Evolutionary conservation across 2,797 vertebrate species (phyloP).

Genomic region (Holocentrus rufus): DNA sequence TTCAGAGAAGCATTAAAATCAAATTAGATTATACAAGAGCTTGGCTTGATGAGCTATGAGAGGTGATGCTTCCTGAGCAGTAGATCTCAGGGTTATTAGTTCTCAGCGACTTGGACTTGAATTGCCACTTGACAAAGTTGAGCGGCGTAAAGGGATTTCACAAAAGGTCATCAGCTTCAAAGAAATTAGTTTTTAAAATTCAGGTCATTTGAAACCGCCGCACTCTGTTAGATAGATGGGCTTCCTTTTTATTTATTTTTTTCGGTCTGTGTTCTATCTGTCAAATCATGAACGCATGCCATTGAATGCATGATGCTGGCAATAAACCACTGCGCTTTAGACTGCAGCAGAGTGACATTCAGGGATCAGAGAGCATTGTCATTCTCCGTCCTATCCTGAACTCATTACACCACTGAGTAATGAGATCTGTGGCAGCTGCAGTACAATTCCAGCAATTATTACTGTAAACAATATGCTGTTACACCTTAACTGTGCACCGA

Average conservation of each 20-base stretch:
- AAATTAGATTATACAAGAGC: conserved; percentile 84
- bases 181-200: conserved; percentile 82
- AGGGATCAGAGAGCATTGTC: conserved; percentile 82
- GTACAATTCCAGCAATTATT: conserved; percentile 69
- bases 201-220: conserved; percentile 78
- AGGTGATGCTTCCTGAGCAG: conserved; percentile 73
- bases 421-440: conserved; percentile 72
- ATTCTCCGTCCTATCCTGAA: conserved; percentile 71
- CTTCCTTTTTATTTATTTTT: conserved; percentile 44
- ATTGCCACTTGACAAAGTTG: conserved; percentile 84
- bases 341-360: conserved; percentile 79
- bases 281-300: conserved; percentile 72
- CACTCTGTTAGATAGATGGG: conserved; percentile 68
- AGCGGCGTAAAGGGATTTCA: conserved; percentile 75
- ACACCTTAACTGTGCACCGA: conserved; percentile 53
- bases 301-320: conserved; percentile 76
- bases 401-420: conserved; percentile 74
- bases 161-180: conserved; percentile 84
- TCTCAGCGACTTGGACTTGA: conserved; percentile 77
- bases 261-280: conserved; percentile 54
- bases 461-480: conserved; percentile 61
- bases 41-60: conserved; percentile 78
- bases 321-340: conserved; percentile 73
- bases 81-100: conserved; percentile 78
- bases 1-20: conserved; percentile 87